A percentile compares a stretch with the other conserved stretches of the same genome.
These are phyloP conservation scores for Taurulus bubalis DNA, from an alignment of 2,113 vertebrate species.

Conservation along the genomic window DNA sequence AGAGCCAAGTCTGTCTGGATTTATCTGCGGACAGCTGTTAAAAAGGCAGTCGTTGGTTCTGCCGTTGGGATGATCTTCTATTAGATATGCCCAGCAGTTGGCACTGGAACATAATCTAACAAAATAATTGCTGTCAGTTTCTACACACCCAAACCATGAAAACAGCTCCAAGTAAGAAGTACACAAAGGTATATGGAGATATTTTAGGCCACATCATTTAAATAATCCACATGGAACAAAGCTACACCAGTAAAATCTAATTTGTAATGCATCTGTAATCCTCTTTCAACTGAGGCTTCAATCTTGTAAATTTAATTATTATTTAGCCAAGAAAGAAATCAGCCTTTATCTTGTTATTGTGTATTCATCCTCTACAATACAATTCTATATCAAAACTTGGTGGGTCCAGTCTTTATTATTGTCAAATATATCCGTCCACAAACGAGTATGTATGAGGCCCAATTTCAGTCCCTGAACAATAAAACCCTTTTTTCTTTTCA, in stretches of 20 bases:
- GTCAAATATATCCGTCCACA: background rate
- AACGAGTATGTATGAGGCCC: background rate
- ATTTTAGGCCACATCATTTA: background rate
- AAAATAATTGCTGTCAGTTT: background rate
- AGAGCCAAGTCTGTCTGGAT: background rate
- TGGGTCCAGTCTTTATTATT: background rate
- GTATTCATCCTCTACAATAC: background rate
- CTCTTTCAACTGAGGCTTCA: background rate
- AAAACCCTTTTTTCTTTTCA: background rate
- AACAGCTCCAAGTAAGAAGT: background rate
- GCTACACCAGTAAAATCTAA: background rate
- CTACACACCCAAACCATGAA: background rate
- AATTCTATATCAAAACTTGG: background rate
- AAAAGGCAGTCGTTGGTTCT: background rate
- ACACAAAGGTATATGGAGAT: background rate
- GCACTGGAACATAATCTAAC: background rate
- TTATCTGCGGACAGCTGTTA: background rate
- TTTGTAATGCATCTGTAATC: background rate
- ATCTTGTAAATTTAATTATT: background rate
- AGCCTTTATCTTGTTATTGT: background rate
- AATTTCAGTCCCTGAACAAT: background rate
- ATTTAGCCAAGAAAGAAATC: background rate
- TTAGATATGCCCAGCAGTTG: constrained; percentile 14
- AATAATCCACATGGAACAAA: background rate
- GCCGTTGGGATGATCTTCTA: background rate